Base-by-base conservation (phyloP, 1,140 invertebrate genomes). In the Dendroctonus valens region DNA sequence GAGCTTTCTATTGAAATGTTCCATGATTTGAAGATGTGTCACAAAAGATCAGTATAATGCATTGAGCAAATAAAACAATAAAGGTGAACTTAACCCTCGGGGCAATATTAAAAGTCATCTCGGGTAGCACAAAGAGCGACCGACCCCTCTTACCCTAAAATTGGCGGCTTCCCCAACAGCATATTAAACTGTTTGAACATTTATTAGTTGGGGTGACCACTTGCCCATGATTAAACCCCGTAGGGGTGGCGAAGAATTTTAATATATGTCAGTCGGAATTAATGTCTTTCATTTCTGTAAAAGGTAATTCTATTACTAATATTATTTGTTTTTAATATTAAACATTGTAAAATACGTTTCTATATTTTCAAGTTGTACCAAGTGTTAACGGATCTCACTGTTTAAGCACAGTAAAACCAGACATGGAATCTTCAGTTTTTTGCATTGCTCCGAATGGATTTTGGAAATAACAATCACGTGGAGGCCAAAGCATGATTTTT, bases 171-270 rank as follows among this genome's bases (percentile, higher is more conserved):
- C 70, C 68, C 52, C 59, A 41, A 66, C 62, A 63, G 66, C 71
- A 68, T 72, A 73, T 74, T 73, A 70, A 67, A 73, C 71, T 73
- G 72, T 73, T 74, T 73, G 73, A 74, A 74, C 73, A 73, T 75
- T 75, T 75, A 75, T 75, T 75, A 75, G 72, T 70, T 71, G 65
- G 72, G 73, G 73, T 73, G 73, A 73, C 73, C 72, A 74, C 69
- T 73, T 75, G 70, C 65, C 70, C 68, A 70, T 75, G 72, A 73
- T 75, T 73, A 75, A 75, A 75, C 64, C 61, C 61, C 46, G 39
- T n/a, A 62, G 68, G 68, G 62, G 59, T 64, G 68, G 72, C 67
- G 63, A 60, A 72, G 73, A 72, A 75, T 75, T 75, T 75, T 75
- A 75, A 75, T 75, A 75, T 68, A 71, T 71, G 73, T 75, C 73